Evolutionary conservation across 1,140 invertebrate genomes (phyloP), one percentile per base, ranked within the genome.

Genomic region (Diprion similis): DNA sequence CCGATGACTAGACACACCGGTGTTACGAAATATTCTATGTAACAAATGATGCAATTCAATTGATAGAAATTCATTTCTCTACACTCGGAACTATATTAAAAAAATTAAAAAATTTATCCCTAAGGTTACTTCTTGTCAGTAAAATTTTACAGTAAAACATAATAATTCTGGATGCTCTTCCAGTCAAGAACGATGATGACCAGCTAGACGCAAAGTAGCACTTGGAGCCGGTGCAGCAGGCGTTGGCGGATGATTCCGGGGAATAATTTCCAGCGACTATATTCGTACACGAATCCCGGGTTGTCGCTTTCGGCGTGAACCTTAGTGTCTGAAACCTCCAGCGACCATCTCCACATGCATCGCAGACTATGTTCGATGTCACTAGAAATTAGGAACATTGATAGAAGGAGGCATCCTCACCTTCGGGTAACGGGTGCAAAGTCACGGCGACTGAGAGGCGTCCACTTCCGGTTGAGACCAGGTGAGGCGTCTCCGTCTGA

Each of bases 361-460:
- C 51, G 48, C 8, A 17, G 37, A 71, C 64, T 24, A n/a, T n/a
- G 46, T 17, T 15, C 59, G 17, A 7, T 64, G 17, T 18, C 13
- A 64, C 59, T 18, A 17, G 17, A 7, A 15, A 15, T 64, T 64
- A 7, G 59, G 13, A 64, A 15, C 59, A 15, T 64, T 15, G 13
- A 64, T 4, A 8, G 8, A 10, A 3, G 47, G n/a, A 11, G 73
- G 68, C 76, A 18, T 19, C 73, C 82, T 87, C 89, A 94, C 94
- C 94, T 91, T 92, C 90, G 71, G 92, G 92, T 78, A 97, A 90
- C 76, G 95, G 95, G 88, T 95, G 94, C 77, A 97, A 89, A 10
- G 95, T 97, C 78, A 97, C 94, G n/a, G 95, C 94, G 18, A 95
- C 96, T 83, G 95, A 97, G 24, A 97, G 90, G 73, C 95, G 89